These are phyloP conservation scores for Heliconius ethilla DNA, from an alignment of 2,888 invertebrate genomes.

Conservation along the genomic window DNA sequence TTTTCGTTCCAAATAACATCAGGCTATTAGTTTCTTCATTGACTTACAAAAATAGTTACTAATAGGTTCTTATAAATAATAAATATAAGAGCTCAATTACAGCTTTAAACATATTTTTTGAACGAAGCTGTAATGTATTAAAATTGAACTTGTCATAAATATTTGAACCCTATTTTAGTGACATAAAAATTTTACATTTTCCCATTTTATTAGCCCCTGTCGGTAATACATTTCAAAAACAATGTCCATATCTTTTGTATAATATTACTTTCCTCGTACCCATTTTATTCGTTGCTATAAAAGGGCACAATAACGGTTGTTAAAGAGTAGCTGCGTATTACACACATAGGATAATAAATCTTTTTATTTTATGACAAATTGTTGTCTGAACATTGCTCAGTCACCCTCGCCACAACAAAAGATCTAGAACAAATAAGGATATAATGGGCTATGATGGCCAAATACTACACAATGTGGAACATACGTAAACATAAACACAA, in stretches of 20 bases:
- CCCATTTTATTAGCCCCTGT: constrained; percentile 43
- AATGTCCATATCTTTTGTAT: constrained; percentile 68
- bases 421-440: constrained; percentile 76
- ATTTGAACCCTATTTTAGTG: constrained; percentile 39
- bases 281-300: constrained; percentile 78
- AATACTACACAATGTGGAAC: constrained; percentile 64
- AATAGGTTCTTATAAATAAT: background rate
- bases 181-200: constrained; percentile 38
- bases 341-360: constrained; percentile 72
- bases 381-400: constrained; percentile 66
- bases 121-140: background rate
- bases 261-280: constrained; percentile 73
- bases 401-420: constrained; percentile 70
- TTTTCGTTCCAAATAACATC: constrained; percentile 45
- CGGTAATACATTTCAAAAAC: constrained; percentile 53
- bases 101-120: background rate
- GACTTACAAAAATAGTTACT: background rate
- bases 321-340: constrained; percentile 65
- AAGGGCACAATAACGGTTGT: constrained; percentile 76
- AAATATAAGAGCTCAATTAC: background rate
- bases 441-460: constrained; percentile 74
- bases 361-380: constrained; percentile 82
- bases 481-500: constrained; percentile 75
- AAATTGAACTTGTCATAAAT: constrained; percentile 21
- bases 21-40: background rate